Base-by-base conservation (phyloP, 2,888 invertebrate species). In the Celastrina argiolus region DNA sequence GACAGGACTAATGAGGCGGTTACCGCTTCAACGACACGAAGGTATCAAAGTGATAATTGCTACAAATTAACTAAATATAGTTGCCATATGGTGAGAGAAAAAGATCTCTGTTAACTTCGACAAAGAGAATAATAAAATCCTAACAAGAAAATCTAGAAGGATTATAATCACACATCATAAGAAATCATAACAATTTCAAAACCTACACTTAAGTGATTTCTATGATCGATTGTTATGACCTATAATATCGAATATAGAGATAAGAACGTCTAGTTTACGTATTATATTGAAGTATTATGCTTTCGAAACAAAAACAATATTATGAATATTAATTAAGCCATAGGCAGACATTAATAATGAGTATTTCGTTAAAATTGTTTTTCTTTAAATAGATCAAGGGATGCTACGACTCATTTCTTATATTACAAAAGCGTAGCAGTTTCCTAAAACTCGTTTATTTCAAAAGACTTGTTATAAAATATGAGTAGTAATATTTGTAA, bases 1-100 rank as follows among this genome's bases (percentile, higher is more conserved):
- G 61, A 36, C 18, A 65, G 63, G 61, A 73, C 73, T 77, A 76
- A 77, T 77, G 75, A 73, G 72, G 71, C 71, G 72, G 70, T 68
- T 67, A 67, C 41, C 73, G 77, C 74, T 70, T 69, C 70, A 68
- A 59, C 73, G 72, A 63, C 59, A 28, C 12, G 68, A 58, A 64
- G 74, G 73, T 71, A 75, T 75, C 70, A 66, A 66, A 70, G 68
- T 69, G 69, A 66, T 69, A 63, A 69, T 69, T 71, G 51, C 65
- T 67, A 66, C 71, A 66, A 69, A 70, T 61, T 61, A 61, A 39
- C 61, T 22, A 61, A 22, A 22, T 18, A 36, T 22, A 39, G 36
- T 5, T 6, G 14, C 12, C 39, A 61, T 10, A 18, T 61, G 39
- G 12, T 22, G 12, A 4, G 7, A 45, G 10, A n/a, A n/a, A n/a